Evolutionary conservation across 2,797 vertebrate genomes (phyloP).

Genomic region (Megalops cyprinoides): DNA sequence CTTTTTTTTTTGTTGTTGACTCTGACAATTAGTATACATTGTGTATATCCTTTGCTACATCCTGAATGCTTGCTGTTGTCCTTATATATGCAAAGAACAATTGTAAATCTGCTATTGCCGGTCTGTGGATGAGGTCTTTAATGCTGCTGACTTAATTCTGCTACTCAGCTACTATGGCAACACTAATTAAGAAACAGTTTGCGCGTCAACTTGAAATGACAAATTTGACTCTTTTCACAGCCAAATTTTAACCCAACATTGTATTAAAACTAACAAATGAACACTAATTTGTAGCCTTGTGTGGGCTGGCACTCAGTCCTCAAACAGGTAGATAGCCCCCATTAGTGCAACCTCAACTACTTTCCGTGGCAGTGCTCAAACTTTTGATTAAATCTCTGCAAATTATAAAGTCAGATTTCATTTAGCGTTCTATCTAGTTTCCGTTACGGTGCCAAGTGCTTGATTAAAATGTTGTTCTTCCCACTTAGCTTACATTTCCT

Average conservation of each 20-base stretch:
- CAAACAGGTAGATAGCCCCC: not conserved
- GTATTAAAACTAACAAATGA: not conserved
- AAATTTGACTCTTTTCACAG: not conserved
- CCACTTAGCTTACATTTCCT: constrained; percentile 23
- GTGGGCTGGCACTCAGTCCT: constrained; percentile 20
- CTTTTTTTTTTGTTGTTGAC: not conserved
- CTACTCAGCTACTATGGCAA: not conserved
- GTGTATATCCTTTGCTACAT: not conserved
- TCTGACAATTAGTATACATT: not conserved
- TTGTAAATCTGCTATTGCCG: not conserved
- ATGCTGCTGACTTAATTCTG: not conserved
- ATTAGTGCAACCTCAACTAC: constrained; percentile 7
- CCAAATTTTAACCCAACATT: not conserved
- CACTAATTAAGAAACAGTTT: not conserved
- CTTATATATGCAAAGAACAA: not conserved
- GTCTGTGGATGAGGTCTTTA: not conserved
- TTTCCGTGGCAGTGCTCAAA: not conserved
- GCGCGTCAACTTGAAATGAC: not conserved
- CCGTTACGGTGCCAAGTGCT: not conserved
- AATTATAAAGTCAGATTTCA: constrained; percentile 19
- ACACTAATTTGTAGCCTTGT: constrained; percentile 2
- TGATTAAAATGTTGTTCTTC: constrained; percentile 26
- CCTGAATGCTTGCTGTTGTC: not conserved
- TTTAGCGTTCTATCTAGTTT: constrained; percentile 7
- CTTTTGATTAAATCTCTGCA: constrained; percentile 31